phyloP scores from a whole-genome alignment of 2,888 invertebrate genomes.

The Volucella zonaria region DNA sequence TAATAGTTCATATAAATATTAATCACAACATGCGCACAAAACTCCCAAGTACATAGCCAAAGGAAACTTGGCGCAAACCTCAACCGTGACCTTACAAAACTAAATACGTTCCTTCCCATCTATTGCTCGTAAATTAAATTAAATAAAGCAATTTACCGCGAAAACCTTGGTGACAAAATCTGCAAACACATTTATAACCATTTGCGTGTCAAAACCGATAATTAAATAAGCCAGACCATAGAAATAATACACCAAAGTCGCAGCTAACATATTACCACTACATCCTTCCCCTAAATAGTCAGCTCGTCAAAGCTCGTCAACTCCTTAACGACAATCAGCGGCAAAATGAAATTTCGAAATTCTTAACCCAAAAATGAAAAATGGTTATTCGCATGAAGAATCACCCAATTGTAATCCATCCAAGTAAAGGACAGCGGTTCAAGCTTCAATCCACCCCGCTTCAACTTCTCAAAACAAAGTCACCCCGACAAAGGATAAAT shows the following conservation, averaged over 20 bases:
- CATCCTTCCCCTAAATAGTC: background rate
- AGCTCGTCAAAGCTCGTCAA: slow-evolving; percentile 2
- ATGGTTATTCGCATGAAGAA: slow-evolving; percentile 63
- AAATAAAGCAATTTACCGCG: slow-evolving; percentile 24
- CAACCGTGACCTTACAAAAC: background rate
- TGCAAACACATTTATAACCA: slow-evolving; percentile 50
- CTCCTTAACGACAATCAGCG: background rate
- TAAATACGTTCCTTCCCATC: background rate
- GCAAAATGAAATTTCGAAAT: slow-evolving; percentile 44
- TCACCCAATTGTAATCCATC: slow-evolving; percentile 64
- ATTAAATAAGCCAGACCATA: slow-evolving; percentile 54
- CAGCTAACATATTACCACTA: background rate
- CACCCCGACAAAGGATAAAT: slow-evolving; percentile 45
- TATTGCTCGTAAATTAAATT: slow-evolving; percentile 11
- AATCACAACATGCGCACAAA: too few relatives aligned
- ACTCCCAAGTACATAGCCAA: background rate
- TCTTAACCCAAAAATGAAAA: slow-evolving; percentile 50
- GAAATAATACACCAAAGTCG: slow-evolving; percentile 16
- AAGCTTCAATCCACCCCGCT: slow-evolving; percentile 56
- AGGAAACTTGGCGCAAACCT: too few relatives aligned
- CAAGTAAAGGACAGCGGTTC: slow-evolving; percentile 50
- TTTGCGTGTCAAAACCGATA: slow-evolving; percentile 64
- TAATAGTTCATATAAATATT: too few relatives aligned
- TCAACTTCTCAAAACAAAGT: slow-evolving; percentile 7
- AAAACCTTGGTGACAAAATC: background rate